Conservation (phyloP, 2,797 vertebrate genomes). For the Triplophysa yarkandensis region DNA sequence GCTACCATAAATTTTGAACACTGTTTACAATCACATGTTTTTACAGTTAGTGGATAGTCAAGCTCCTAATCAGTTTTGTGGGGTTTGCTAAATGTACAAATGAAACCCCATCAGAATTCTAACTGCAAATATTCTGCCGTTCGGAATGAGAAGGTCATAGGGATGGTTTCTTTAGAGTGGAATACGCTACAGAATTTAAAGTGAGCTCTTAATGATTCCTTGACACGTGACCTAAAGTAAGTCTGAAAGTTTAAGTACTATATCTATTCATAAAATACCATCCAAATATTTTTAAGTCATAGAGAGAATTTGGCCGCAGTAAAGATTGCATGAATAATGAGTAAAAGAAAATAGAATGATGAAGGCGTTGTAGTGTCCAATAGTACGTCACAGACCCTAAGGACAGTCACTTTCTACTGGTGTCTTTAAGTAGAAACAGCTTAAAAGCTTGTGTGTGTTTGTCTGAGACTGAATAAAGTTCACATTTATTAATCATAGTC, state of each 20-base stretch:
- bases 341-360: neutral
- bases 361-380: conserved; percentile 3
- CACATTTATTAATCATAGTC: conserved; percentile 74
- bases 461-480: conserved; percentile 63
- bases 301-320: conserved; percentile 36
- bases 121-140: neutral
- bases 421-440: conserved; percentile 14
- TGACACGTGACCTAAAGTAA: neutral
- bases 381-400: conserved; percentile 6
- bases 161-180: neutral
- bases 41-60: too few relatives aligned
- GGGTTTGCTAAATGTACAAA: too few relatives aligned
- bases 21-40: too few relatives aligned
- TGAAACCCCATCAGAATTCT: too few relatives aligned
- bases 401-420: conserved; percentile 16
- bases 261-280: neutral
- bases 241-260: neutral
- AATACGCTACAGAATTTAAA: neutral
- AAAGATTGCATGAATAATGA: neutral
- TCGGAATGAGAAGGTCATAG: neutral
- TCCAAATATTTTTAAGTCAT: neutral
- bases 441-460: conserved; percentile 34
- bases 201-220: neutral
- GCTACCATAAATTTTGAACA: too few relatives aligned
- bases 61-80: too few relatives aligned